A percentile compares a stretch with the other conserved stretches of the same genome.
These are phyloP conservation scores for Brenthis hecate DNA, from an alignment of 2,888 invertebrate genomes.

Conservation along the genomic window DNA sequence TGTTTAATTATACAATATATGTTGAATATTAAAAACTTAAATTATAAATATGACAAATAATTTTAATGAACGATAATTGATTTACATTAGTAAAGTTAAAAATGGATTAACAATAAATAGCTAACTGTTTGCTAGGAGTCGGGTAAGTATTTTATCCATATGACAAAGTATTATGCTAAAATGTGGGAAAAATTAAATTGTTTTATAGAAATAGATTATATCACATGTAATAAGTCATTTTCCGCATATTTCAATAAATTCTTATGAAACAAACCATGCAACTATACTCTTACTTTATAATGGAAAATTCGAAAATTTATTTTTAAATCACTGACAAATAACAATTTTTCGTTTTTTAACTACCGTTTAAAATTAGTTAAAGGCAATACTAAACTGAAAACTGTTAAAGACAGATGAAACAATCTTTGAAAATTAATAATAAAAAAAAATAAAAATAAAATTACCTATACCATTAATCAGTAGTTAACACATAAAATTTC, in stretches of 20 bases:
- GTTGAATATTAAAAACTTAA: no score
- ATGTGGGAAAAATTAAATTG: conserved; percentile 12
- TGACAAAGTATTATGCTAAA: neutral
- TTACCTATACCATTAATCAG: conserved; percentile 17
- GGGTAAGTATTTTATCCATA: neutral
- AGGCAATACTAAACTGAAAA: neutral
- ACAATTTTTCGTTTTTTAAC: neutral
- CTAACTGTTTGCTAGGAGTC: no score
- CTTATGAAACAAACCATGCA: conserved; percentile 8
- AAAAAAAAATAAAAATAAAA: no score
- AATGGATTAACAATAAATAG: no score
- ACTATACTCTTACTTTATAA: conserved; percentile 15
- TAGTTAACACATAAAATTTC: conserved; percentile 19
- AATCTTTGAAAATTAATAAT: conserved; percentile 17
- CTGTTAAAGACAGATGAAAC: conserved; percentile 23
- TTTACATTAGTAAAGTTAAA: no score
- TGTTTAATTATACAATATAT: no score
- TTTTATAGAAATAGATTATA: conserved; percentile 10
- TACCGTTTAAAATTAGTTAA: conserved; percentile 5
- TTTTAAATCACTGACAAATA: neutral
- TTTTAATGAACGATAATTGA: no score
- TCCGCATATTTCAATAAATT: conserved; percentile 17
- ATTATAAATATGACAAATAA: no score
- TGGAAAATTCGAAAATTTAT: conserved; percentile 8
- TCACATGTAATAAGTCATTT: conserved; percentile 11